Base-by-base conservation (phyloP, 2,113 vertebrate genomes). In the Astur gentilis region DNA sequence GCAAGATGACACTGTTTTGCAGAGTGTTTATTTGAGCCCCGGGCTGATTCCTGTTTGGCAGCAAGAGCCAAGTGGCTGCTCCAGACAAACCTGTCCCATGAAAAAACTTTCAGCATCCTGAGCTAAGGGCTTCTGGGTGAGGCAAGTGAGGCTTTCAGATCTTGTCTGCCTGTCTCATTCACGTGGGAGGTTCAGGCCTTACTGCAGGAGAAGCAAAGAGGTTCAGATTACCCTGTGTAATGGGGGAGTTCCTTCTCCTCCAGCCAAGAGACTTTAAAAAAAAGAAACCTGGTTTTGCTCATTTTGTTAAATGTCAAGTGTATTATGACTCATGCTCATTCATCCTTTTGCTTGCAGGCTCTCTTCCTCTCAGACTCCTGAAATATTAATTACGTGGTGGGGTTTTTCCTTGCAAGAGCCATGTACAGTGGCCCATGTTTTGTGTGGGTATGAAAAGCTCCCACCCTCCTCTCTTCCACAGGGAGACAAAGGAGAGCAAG, bases 401-500 rank as follows among this genome's bases (percentile, higher is more conserved):
- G 32, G 19, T 94, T 94, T 85, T 87, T 54, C 70, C 70, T 90
- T 66, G 9, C 47, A 65, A 85, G 86, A 82, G 52, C 70, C 72
- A 22, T n/a, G 10, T 49, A 42, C 34, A 21, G 49, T 69, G 75
- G 70, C 87, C 90, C 42, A 1, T 22, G 67, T n/a, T 44, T 31
- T 84, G 81, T 67, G 88, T 72, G 90, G 83, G 78, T 57, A 87
- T 89, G 72, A 77, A 82, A 95, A 75, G 42, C 70, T 97, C 78
- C 91, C 83, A 57, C 50, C 10, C n/a, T 97, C 32, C 29, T 89
- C 81, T 97, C 40, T 85, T 94, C 93, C 80, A 81, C 96, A 99
- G 99, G 99, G 99, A 77, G 99, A 99, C 94, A 99, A 99, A 87
- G 99, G 99, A 62, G 99, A 99, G 66, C 98, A 98, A 95, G 99